These are phyloP conservation scores for Neotoma lepida DNA, from an alignment of 2,113 vertebrate species.

Conservation along the genomic window DNA sequence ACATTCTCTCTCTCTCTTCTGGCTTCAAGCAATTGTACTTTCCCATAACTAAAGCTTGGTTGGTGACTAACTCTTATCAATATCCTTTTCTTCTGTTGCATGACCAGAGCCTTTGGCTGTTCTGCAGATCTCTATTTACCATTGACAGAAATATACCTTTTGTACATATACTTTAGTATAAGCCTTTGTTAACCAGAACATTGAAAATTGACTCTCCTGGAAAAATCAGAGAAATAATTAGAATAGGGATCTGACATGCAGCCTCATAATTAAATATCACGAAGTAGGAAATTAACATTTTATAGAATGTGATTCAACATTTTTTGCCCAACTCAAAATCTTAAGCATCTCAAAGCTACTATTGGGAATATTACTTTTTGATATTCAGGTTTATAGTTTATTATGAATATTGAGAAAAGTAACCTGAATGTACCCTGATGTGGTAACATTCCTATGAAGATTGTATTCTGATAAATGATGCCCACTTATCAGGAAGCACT, in stretches of 20 bases:
- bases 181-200: constrained; percentile 1
- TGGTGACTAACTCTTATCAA: background rate
- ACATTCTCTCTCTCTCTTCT: background rate
- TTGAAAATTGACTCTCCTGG: background rate
- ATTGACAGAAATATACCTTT: background rate
- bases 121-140: background rate
- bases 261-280: constrained; percentile 3
- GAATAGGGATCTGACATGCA: background rate
- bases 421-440: background rate
- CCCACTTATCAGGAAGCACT: background rate
- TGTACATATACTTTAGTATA: background rate
- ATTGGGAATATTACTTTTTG: background rate
- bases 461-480: constrained; percentile 42
- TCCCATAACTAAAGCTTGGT: background rate
- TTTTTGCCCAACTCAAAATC: constrained; percentile 28
- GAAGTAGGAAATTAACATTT: constrained; percentile 12
- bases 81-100: background rate
- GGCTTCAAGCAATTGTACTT: background rate
- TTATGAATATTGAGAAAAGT: constrained; percentile 29
- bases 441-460: background rate
- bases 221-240: background rate
- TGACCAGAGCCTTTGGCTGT: background rate
- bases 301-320: background rate
- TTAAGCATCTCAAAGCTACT: background rate
- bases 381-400: background rate